phyloP scores from a whole-genome alignment of 2,113 vertebrate species.

The Chamaetylas fuelleborni region DNA sequence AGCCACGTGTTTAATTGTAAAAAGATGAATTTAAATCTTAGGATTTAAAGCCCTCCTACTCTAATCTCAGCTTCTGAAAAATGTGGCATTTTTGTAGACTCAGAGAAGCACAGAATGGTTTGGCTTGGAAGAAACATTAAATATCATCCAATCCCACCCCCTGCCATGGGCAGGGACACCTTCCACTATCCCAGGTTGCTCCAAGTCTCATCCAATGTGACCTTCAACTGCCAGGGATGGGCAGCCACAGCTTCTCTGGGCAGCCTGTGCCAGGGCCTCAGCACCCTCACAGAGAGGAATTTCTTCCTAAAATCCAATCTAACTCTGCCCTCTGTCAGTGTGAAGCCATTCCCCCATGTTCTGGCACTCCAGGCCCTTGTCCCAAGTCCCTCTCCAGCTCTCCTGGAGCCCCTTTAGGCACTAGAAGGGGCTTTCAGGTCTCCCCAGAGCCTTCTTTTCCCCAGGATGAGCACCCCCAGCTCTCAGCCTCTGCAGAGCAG shows the following conservation, averaged over 20 bases:
- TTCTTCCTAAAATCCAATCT: background rate
- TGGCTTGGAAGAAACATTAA: background rate
- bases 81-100: background rate
- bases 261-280: rapidly evolving
- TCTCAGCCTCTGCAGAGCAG: background rate
- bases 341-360: background rate
- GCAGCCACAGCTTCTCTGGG: background rate
- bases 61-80: background rate
- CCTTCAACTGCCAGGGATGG: background rate
- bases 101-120: background rate
- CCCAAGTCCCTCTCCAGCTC: background rate
- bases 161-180: background rate
- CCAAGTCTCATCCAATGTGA: background rate
- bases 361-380: background rate
- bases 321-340: background rate
- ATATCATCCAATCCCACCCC: background rate
- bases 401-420: background rate
- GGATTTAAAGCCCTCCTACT: rapidly evolving
- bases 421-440: background rate
- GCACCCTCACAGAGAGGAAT: rapidly evolving
- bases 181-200: background rate
- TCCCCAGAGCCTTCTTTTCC: too few relatives aligned
- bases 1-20: background rate
- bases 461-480: background rate
- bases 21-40: background rate